Evolutionary conservation across 2,888 invertebrate species (phyloP), one percentile per base, ranked within the genome.

Genomic region (Cremastinae sp.): DNA sequence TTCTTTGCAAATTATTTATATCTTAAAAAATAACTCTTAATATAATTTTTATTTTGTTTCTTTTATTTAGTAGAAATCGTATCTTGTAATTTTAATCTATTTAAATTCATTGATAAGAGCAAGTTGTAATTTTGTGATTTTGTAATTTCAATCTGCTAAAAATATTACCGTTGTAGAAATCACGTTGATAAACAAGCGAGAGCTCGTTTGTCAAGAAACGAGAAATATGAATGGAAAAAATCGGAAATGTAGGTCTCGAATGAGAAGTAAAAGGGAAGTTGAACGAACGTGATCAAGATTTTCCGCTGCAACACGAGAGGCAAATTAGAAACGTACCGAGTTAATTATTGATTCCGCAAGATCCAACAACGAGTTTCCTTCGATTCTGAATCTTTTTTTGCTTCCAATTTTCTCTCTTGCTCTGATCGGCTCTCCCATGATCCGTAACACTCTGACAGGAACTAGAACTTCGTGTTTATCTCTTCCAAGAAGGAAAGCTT

Each of bases 391-490:
- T 39, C 22, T 45, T 47, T 22, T 56, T 41, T 14, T 1, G 45
- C 39, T 5, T 28, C 41, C 7, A 14, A 22, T 43, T 20, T 39
- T 43, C 28, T 39, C 35, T 12, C 18, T 58, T 35, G 9, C 12
- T 28, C 8, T 22, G 37, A 20, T 62, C 22, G 22, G 35, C 55
- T 53, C 47, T 62, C 49, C 22, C 35, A 49, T 66, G 72, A 75
- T 56, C 71, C 75, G 71, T 68, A 68, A 75, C 75, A 56, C 61
- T 18, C 43, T 16, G 18, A 37, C 55, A 43, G 69, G 43, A 69
- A 55, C 43, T 16, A 16, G 16, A 28, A 43, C n/a, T n/a, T n/a
- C n/a, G n/a, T n/a, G 16, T 41, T 41, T 41, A 16, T 58, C 14
- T 49, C n/a, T n/a, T 10, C 56, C 18, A 16, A 47, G 55, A 56